phyloP scores from a whole-genome alignment of 2,888 invertebrate genomes.

The Harpalus rufipes region DNA sequence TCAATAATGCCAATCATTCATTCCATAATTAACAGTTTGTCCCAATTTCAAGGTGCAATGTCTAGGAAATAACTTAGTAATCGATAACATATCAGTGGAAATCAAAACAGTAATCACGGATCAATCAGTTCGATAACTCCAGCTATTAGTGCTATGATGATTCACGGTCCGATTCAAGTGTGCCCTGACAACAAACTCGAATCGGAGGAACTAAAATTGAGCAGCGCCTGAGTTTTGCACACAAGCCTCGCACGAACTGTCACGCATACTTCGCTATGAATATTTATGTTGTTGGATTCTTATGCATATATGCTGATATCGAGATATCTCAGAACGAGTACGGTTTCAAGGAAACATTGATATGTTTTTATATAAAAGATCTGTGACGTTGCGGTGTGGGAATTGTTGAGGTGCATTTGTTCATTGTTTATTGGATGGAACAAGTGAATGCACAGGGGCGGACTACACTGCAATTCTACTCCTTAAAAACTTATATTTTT shows the following conservation, averaged over 20 bases:
- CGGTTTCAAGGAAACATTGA: slow-evolving; percentile 65
- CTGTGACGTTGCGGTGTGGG: slow-evolving; percentile 55
- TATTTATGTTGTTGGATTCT: slow-evolving; percentile 62
- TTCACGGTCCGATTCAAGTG: slow-evolving; percentile 10
- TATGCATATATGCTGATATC: slow-evolving; percentile 65
- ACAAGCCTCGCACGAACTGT: slow-evolving; percentile 13
- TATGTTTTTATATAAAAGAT: slow-evolving; percentile 66
- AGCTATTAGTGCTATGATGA: not conserved
- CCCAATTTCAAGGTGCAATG: slow-evolving; percentile 31
- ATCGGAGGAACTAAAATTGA: not conserved
- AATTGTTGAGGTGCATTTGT: slow-evolving; percentile 48
- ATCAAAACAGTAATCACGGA: slow-evolving; percentile 1
- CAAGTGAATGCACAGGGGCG: slow-evolving; percentile 28
- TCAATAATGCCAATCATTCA: slow-evolving; percentile 22
- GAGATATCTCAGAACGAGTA: slow-evolving; percentile 59
- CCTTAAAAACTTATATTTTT: not conserved
- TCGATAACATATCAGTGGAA: slow-evolving; percentile 15
- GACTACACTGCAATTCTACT: not conserved
- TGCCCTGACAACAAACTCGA: slow-evolving; percentile 36
- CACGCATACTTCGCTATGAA: slow-evolving; percentile 61
- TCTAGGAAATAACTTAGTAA: slow-evolving; percentile 3
- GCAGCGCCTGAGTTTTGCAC: not conserved
- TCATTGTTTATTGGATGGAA: slow-evolving; percentile 49
- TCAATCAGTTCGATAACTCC: not conserved
- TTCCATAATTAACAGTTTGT: slow-evolving; percentile 9